Evolutionary conservation across 2,888 invertebrate genomes (phyloP), one percentile per base, ranked within the genome.

Genomic region (Drosophila meridiana): DNA sequence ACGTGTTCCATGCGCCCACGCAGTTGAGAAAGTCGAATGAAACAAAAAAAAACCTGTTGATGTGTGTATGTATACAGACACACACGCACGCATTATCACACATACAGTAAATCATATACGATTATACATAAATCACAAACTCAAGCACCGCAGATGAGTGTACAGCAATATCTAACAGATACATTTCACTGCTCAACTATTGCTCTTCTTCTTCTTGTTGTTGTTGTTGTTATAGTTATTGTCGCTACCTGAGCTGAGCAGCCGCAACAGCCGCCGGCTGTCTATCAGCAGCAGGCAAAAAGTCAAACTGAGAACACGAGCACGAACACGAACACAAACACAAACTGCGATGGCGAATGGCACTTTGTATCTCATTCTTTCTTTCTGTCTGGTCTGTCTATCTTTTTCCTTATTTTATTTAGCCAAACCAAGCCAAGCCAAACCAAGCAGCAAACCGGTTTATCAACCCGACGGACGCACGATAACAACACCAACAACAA

Each of bases 121-220:
- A 48, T 36, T 48, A 58, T 58, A 70, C 65, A 82, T 84, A 85
- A 84, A 80, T 86, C 75, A 78, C 75, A 73, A 74, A 72, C 63
- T 66, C 69, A 64, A 76, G 85, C 85, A 82, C 82, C 76, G 45
- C 64, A 30, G 58, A 70, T 73, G 68, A 76, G 76, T 69, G 80
- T 83, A 75, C 83, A 84, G 79, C 73, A 84, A 83, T 85, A 85
- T 83, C 82, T 83, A 87, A 86, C 75, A 85, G 78, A 88, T 89
- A 83, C 87, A 87, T 87, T 89, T 76, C 73, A 82, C 75, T 83
- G 70, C 50, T 65, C 72, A 69, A 72, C 66, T 69, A 69, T 53
- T 65, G 9, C 50, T 7, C 43, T 28, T 11, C 9, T 11, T 20
- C 4, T 20, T 53, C 34, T n/a, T 28, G 34, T 42, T 58, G 43